Percentiles rank a stretch among this genome's conserved stretches.
phyloP scores from a whole-genome alignment of 2,888 invertebrate species.

The Euzetes globulus region DNA sequence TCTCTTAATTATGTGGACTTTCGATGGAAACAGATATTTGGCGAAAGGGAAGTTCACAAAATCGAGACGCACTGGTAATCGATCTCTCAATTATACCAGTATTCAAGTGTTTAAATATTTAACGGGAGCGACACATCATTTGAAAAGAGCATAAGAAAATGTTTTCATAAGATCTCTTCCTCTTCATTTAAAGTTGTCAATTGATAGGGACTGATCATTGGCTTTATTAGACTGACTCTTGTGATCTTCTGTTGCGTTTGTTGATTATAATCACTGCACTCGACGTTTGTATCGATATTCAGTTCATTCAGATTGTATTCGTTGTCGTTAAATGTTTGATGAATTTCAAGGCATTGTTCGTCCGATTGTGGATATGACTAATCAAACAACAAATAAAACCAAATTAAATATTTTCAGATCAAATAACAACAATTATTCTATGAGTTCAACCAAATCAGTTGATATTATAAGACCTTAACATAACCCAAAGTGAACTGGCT shows the following conservation, averaged over 20 bases:
- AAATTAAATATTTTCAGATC: not conserved
- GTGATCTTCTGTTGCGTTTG: not conserved
- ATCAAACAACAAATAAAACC: not conserved
- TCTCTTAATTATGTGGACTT: no score
- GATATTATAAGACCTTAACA: no score
- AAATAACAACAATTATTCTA: no score
- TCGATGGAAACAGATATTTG: no score
- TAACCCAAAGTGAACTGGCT: no score
- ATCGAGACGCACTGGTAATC: no score
- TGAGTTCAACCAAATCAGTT: no score
- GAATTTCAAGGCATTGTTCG: slow-evolving; percentile 13
- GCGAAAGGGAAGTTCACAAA: no score
- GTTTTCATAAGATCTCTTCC: slow-evolving; percentile 20
- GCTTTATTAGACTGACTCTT: not conserved
- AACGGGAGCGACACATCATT: no score
- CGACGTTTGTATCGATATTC: not conserved
- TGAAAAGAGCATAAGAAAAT: no score
- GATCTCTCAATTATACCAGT: no score
- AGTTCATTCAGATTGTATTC: slow-evolving; percentile 16
- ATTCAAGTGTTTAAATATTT: no score
- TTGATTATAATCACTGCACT: not conserved
- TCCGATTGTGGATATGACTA: slow-evolving; percentile 8
- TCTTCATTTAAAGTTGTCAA: slow-evolving; percentile 26
- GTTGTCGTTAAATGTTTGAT: slow-evolving; percentile 2
- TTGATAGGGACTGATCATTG: not conserved